Conservation (phyloP, 2,888 invertebrate genomes). For the Aphidoletes aphidimyza region DNA sequence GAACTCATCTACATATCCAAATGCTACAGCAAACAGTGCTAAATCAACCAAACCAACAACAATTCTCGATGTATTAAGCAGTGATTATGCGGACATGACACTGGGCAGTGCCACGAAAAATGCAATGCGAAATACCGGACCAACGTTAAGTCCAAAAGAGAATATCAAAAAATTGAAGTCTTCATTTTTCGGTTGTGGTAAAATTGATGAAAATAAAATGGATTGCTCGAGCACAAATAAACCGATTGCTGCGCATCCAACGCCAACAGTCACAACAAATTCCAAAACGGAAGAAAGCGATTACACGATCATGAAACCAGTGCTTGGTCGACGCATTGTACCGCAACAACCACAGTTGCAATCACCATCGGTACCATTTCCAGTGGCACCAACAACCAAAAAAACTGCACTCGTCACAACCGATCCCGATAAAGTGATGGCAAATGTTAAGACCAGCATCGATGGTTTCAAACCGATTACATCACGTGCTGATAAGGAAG, state of each 20-base stretch:
- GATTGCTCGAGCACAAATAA: not conserved
- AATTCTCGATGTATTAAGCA: conserved; percentile 57
- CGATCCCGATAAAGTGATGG: conserved; percentile 54
- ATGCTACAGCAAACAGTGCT: not conserved
- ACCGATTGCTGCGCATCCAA: not conserved
- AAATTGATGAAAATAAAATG: conserved; percentile 14
- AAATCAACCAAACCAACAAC: not conserved
- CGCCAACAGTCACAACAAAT: conserved; percentile 33
- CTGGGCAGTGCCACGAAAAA: conserved; percentile 55
- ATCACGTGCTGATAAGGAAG: conserved; percentile 57
- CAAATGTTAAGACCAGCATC: not conserved
- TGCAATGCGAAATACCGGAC: not conserved
- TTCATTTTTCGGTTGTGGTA: conserved; percentile 33
- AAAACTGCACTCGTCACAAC: conserved; percentile 56
- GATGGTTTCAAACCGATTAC: conserved; percentile 59
- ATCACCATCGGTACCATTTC: conserved; percentile 55
- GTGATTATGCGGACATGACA: conserved; percentile 59
- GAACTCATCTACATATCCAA: not conserved
- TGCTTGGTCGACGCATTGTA: conserved; percentile 56
- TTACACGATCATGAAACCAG: conserved; percentile 68
- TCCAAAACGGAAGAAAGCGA: conserved; percentile 60
- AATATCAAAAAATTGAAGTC: conserved; percentile 53
- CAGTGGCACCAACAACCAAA: no score
- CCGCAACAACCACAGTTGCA: conserved; percentile 57
- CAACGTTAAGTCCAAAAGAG: conserved; percentile 28